A percentile compares a stretch with the other conserved stretches of the same genome.
Evolutionary conservation across 2,797 vertebrate genomes (phyloP).

Genomic region (Eulemur coronatus): DNA sequence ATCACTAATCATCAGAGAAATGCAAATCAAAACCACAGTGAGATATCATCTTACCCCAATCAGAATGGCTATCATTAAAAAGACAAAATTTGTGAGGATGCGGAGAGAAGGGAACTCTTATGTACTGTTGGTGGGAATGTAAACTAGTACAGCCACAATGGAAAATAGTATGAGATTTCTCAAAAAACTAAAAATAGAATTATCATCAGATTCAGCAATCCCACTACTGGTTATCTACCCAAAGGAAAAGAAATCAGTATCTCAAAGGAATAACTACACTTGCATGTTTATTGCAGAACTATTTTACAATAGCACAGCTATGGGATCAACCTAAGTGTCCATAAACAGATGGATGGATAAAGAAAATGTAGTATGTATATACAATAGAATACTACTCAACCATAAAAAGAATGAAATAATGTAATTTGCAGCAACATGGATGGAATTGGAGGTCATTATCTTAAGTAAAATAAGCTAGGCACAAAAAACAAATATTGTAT

Average conservation of each 20-base stretch:
- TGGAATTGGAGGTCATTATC: neutral
- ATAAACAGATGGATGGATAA: neutral
- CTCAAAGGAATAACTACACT: neutral
- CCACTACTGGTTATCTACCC: neutral
- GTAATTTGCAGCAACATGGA: neutral
- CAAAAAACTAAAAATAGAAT: neutral
- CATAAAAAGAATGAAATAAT: neutral
- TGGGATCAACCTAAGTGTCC: neutral
- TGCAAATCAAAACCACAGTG: neutral
- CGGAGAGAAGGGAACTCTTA: neutral
- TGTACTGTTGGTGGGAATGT: neutral
- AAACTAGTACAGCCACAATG: neutral
- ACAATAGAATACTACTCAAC: neutral
- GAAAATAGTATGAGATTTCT: neutral
- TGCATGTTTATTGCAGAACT: neutral
- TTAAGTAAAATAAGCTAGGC: neutral
- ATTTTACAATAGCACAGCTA: neutral
- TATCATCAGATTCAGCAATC: neutral
- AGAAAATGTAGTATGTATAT: neutral
- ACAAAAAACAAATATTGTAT: neutral
- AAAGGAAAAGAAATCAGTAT: neutral
- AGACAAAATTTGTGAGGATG: neutral
- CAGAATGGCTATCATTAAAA: neutral
- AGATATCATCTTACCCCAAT: neutral
- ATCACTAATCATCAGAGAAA: neutral